phyloP scores from a whole-genome alignment of 2,113 vertebrate species.

The Carassius gibelio region DNA sequence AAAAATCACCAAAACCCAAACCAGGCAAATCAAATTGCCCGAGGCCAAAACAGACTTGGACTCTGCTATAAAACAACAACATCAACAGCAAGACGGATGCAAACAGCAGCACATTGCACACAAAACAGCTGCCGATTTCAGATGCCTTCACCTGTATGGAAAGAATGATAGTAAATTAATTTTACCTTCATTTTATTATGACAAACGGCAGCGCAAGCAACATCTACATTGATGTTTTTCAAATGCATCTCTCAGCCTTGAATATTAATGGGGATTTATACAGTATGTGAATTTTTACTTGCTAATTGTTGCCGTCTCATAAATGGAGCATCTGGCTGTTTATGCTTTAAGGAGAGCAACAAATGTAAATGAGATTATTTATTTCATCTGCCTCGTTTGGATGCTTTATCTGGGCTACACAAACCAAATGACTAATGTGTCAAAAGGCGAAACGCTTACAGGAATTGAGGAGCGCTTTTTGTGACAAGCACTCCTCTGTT shows the following conservation, averaged over 20 bases:
- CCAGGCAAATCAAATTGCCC: conserved; percentile 22
- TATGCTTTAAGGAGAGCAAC: conserved; percentile 54
- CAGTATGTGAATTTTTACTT: conserved; percentile 41
- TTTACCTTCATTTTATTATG: neutral
- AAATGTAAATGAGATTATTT: conserved; percentile 52
- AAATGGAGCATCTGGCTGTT: conserved; percentile 58
- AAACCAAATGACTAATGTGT: conserved; percentile 47
- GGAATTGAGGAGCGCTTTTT: conserved; percentile 14
- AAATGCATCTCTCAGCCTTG: conserved; percentile 22
- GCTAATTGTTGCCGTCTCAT: conserved; percentile 54
- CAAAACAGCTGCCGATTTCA: neutral
- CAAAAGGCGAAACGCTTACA: conserved; percentile 32
- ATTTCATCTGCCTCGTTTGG: conserved; percentile 48
- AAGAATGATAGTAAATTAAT: neutral
- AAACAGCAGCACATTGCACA: neutral
- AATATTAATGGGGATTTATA: conserved; percentile 47
- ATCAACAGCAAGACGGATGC: neutral
- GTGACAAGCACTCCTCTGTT: conserved; percentile 33
- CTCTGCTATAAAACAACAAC: neutral
- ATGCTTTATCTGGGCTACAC: conserved; percentile 43
- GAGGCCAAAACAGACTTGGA: conserved; percentile 4
- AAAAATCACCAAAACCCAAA: conserved; percentile 25
- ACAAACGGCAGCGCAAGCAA: neutral
- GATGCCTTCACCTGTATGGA: neutral
- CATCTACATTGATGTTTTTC: neutral